These are phyloP conservation scores for Psittacula cyanocephala DNA, from an alignment of 2,113 vertebrate species.

Conservation along the genomic window DNA sequence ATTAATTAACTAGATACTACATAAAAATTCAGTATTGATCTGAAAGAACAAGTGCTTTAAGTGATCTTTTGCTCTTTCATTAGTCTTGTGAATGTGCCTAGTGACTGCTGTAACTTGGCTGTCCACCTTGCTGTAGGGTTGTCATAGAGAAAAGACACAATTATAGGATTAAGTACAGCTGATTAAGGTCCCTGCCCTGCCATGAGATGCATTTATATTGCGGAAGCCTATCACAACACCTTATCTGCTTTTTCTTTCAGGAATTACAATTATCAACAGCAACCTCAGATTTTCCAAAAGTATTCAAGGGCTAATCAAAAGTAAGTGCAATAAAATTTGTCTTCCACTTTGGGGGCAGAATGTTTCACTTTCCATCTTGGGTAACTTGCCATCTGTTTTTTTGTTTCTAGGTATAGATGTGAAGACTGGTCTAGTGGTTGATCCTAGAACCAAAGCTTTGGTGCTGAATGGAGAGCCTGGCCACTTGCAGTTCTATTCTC, in stretches of 20 bases:
- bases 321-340: conserved; percentile 64
- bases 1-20: background rate
- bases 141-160: background rate
- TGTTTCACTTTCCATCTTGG: background rate
- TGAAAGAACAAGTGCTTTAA: background rate
- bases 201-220: background rate
- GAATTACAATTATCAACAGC: conserved; percentile 87
- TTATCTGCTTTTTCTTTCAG: conserved; percentile 66
- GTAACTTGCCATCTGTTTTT: background rate
- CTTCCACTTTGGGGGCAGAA: background rate
- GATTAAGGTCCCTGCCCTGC: background rate
- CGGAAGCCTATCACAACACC: background rate
- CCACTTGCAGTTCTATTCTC: conserved; percentile 95
- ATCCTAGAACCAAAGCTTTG: conserved; percentile 90
- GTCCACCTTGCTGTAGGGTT: background rate
- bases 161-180: background rate
- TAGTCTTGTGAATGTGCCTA: background rate
- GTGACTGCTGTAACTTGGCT: background rate
- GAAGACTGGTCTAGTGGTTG: conserved; percentile 84
- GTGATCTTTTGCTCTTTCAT: background rate
- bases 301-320: conserved; percentile 94
- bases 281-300: conserved; percentile 83
- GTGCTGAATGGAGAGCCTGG: conserved; percentile 95
- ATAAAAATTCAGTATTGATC: background rate
- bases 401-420: conserved; percentile 76